Percentiles rank a stretch among this genome's conserved stretches.
These are phyloP conservation scores for Leptoteleia sp. DNA, from an alignment of 1,140 invertebrate species.

Conservation along the genomic window DNA sequence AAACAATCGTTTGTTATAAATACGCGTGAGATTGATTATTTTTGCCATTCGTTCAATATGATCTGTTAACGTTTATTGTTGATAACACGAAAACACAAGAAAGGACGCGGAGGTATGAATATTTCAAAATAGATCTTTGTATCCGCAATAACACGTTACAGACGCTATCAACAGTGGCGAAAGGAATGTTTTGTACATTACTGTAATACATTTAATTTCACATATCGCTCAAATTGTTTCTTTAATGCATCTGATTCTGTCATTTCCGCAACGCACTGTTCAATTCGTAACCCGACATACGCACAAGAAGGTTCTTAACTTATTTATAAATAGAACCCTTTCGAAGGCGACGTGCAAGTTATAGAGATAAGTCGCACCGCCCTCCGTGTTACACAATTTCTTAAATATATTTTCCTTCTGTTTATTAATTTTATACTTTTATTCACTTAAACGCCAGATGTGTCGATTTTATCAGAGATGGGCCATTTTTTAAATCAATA, in stretches of 20 bases:
- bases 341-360: slow-evolving; percentile 34
- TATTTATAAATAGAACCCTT: slow-evolving; percentile 31
- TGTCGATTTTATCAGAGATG: too few relatives aligned
- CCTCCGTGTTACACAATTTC: slow-evolving; percentile 21
- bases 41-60: slow-evolving; percentile 10
- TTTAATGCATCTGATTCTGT: slow-evolving; percentile 21
- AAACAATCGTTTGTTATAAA: slow-evolving; percentile 21
- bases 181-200: slow-evolving; percentile 14
- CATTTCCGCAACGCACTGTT: slow-evolving; percentile 24
- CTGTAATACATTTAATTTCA: neutral
- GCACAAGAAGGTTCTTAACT: slow-evolving; percentile 16
- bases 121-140: slow-evolving; percentile 16
- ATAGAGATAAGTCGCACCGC: slow-evolving; percentile 36
- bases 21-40: slow-evolving; percentile 1
- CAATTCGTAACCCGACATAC: slow-evolving; percentile 22
- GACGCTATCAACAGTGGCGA: neutral
- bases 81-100: neutral
- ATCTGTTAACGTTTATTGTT: slow-evolving; percentile 3
- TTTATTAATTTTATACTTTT: slow-evolving; percentile 7
- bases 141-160: slow-evolving; percentile 1
- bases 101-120: neutral
- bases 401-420: neutral
- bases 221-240: too few relatives aligned
- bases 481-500: too few relatives aligned
- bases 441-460: slow-evolving; percentile 24